Percentiles rank a stretch among this genome's conserved stretches.
These are phyloP conservation scores for Chunga burmeisteri DNA, from an alignment of 2,113 vertebrate genomes.

Conservation along the genomic window DNA sequence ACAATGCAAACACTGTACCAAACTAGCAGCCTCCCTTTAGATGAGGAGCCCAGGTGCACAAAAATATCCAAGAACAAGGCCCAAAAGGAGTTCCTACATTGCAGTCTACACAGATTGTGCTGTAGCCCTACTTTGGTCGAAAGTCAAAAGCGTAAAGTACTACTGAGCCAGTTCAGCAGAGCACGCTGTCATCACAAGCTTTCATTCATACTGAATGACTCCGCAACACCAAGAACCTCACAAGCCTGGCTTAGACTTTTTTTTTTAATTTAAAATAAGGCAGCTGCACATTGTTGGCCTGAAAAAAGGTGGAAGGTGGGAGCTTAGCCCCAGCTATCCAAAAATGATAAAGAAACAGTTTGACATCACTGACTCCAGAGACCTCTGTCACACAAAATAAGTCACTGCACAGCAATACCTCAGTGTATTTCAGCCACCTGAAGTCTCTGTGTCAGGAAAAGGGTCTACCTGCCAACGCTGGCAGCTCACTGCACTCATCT, in stretches of 20 bases:
- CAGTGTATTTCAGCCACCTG: not conserved
- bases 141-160: not conserved
- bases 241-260: not conserved
- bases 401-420: not conserved
- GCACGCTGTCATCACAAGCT: not conserved
- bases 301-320: not conserved
- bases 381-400: not conserved
- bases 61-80: not conserved
- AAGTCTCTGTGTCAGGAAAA: not conserved
- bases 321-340: not conserved
- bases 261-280: not conserved
- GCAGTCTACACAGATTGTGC: accelerated
- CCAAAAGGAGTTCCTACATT: not conserved
- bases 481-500: not conserved
- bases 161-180: not conserved
- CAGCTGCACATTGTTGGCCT: not conserved
- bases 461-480: not conserved
- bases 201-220: not conserved
- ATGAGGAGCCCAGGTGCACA: not conserved
- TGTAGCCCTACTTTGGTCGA: not conserved
- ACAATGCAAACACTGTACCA: not conserved
- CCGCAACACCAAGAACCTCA: not conserved
- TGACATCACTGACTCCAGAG: constrained; percentile 18
- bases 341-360: not conserved
- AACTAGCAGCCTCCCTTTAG: not conserved